phyloP scores from a whole-genome alignment of 64 coral and sea anemone genomes.

The Actinia tenebrosa region DNA sequence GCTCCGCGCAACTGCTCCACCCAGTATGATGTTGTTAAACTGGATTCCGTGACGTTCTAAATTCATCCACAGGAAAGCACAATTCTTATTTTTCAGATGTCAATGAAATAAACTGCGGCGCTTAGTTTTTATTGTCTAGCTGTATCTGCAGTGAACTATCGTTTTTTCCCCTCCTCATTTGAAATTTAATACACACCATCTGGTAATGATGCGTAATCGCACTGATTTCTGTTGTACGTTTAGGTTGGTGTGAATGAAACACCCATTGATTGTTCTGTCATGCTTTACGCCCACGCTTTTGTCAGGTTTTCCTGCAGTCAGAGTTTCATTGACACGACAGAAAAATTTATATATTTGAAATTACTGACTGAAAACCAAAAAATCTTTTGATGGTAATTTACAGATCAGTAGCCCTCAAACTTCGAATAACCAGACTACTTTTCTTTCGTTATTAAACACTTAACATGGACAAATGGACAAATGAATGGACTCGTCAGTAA shows the following conservation, averaged over 20 bases:
- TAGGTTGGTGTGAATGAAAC: slow-evolving; percentile 7
- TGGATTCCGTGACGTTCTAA: no score
- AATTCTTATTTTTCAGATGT: background rate
- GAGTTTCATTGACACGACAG: background rate
- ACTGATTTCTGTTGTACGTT: slow-evolving; percentile 17
- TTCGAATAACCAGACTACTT: background rate
- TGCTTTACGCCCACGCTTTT: background rate
- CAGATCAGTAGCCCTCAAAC: background rate
- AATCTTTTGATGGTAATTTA: background rate
- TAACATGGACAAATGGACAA: no score
- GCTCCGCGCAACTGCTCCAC: background rate
- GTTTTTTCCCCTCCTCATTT: background rate
- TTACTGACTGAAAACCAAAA: background rate
- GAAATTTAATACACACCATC: background rate
- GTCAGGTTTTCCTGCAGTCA: slow-evolving; percentile 1
- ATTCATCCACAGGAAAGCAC: background rate
- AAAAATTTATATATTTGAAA: background rate
- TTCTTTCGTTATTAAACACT: background rate
- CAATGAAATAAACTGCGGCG: background rate
- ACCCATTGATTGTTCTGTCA: slow-evolving; percentile 1
- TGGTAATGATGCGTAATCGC: background rate
- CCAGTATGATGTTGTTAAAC: no score
- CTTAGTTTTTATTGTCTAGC: background rate
- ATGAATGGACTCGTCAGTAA: no score
- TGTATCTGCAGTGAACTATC: background rate